Base-by-base conservation (phyloP, 2,797 vertebrate species). In the Phylloscopus collybita region DNA sequence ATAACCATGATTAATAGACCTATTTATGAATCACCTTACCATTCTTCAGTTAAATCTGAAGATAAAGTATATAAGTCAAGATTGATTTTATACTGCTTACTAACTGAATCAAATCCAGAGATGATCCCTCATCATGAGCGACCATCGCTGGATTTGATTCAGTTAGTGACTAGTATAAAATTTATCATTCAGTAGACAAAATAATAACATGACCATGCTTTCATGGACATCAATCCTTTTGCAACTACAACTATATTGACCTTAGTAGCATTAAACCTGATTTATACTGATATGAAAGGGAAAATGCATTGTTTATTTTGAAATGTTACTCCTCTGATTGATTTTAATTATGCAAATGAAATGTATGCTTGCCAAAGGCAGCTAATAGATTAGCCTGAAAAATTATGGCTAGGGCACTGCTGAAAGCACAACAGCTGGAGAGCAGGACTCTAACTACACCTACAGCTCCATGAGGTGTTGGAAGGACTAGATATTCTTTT, bases 221-320 rank as follows among this genome's bases (percentile, higher is more conserved):
- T 69, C 44, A 56, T 12, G 38, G 18, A 72, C 26, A 51, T 47
- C 56, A 80, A 21, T 61, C 6, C 2, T 62, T 47, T 51, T 88
- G 6, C 36, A 73, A 4, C 51, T 61, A 29, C 11, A 57, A 8
- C 12, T 66, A 5, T 50, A 61, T 32, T 69, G n/a, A 79, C 11
- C 4, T 81, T 49, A 56, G 16, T 32, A 72, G 3, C 36, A 42
- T 83, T 73, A 88, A 74, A 18, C 12, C 26, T 78, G 29, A 86
- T 86, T 94, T 91, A 69, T 75, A 80, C 6, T 40, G 29, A 38
- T 74, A n/a, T 27, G 40, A 79, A 86, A 66, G 17, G 23, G 17
- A 83, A 92, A 91, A 71, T 12, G 32, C 20, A 60, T 71, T 80
- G 25, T 91, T 88, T 79, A 86, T 84, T 92, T 73, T 84, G n/a